Base-by-base conservation (phyloP, 2,888 invertebrate species). In the Drosophila neonasuta region DNA sequence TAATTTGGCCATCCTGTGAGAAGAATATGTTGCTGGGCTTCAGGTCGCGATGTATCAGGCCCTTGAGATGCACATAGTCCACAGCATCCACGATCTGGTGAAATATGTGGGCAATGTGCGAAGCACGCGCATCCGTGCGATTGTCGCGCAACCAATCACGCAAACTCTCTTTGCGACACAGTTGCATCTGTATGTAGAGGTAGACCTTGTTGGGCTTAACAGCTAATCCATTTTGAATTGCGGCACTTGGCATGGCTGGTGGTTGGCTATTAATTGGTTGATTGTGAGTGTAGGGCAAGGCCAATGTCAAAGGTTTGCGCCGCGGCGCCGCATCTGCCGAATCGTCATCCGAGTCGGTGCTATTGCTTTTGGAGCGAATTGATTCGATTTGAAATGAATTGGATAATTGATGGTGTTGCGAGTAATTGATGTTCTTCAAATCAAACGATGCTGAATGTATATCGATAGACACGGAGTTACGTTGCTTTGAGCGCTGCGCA, bases 101-200 rank as follows among this genome's bases (percentile, higher is more conserved):
- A 91, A 98, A 98, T 67, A 97, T 94, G 36, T 92, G 91, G 57
- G 95, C 92, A 54, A 95, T 92, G 79, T 91, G 90, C 1, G 92
- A 88, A 2, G 90, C 86, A 34, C 95, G 90, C 0, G 88, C 87
- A 0, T 92, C 90, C 15, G 89, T 90, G 0, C 91, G 89, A 82
- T 95, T 93, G 15, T 92, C 92, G 55, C 93, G 91, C 39, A 99
- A 92, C 99, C 99, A 99, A 86, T 98, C 97, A 86, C 96, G 95
- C 41, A 99, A 92, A 73, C 97, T 98, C 85, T 97, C 95, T 84
- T 95, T 94, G 57, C 94, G 94, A 87, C 99, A 99, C 69, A 99
- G 91, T 91, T 99, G 98, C 99, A 99, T 99, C 92, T 99, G 99
- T 89, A 99, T 99, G 90, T 97, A 99, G 13, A 99, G 93, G 90